Evolutionary conservation across 2,888 invertebrate genomes (phyloP).

Genomic region (Caenorhabditis japonica): DNA sequence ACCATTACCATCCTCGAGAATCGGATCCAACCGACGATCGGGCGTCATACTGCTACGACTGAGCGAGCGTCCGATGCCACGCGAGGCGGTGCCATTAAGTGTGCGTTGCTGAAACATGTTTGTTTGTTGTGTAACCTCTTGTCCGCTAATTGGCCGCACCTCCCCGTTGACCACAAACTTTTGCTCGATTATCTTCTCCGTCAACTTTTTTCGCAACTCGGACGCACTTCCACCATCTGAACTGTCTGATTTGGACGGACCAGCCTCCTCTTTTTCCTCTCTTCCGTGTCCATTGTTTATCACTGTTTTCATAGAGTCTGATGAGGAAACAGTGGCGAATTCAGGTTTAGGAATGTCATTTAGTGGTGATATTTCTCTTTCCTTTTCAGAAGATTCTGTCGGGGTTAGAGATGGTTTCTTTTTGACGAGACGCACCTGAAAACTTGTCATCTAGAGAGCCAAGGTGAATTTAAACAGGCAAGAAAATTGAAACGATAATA

Average conservation of each 20-base stretch:
- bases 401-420: slow-evolving; percentile 46
- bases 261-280: slow-evolving; percentile 22
- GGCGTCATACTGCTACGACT: slow-evolving; percentile 60
- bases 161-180: slow-evolving; percentile 62
- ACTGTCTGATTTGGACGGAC: slow-evolving; percentile 46
- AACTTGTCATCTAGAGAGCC: slow-evolving; percentile 30
- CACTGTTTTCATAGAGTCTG: slow-evolving; percentile 48
- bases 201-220: slow-evolving; percentile 56
- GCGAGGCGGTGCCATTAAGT: slow-evolving; percentile 37
- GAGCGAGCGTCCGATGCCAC: slow-evolving; percentile 44
- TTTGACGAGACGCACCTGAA: slow-evolving; percentile 53
- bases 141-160: background rate
- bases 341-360: slow-evolving; percentile 46
- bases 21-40: slow-evolving; percentile 58
- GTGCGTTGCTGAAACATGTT: slow-evolving; percentile 30
- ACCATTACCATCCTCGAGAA: slow-evolving; percentile 57
- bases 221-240: slow-evolving; percentile 44
- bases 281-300: slow-evolving; percentile 44
- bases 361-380: slow-evolving; percentile 44
- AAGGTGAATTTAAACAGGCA: background rate
- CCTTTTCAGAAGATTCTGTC: slow-evolving; percentile 19
- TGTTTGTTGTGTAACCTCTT: too few relatives aligned
- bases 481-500: background rate
- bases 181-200: slow-evolving; percentile 50
- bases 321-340: slow-evolving; percentile 31